phyloP scores from a whole-genome alignment of 1,140 invertebrate species.

The Pseudomyrmex dendroicus region DNA sequence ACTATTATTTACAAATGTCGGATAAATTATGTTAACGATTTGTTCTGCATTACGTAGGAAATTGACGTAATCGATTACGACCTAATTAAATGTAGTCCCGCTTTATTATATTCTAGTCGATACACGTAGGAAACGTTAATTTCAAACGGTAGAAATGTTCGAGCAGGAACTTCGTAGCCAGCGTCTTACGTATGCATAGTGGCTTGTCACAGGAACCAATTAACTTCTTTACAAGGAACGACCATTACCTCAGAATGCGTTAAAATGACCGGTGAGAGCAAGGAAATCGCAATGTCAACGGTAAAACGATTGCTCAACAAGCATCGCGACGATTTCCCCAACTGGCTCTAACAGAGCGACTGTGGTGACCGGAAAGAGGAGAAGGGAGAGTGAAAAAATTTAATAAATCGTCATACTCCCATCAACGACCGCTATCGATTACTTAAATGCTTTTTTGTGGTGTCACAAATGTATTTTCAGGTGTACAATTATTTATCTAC shows the following conservation, averaged over 20 bases:
- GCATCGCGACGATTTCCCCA: conserved; percentile 40
- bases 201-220: conserved; percentile 74
- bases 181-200: conserved; percentile 54
- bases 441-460: not conserved
- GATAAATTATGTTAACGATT: conserved; percentile 13
- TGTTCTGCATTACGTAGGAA: conserved; percentile 22
- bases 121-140: conserved; percentile 21
- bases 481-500: conserved; percentile 42
- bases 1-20: too few relatives aligned
- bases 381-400: not conserved
- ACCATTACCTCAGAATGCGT: conserved; percentile 73
- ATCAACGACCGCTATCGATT: not conserved
- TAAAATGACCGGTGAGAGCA: conserved; percentile 63
- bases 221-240: conserved; percentile 78
- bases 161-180: conserved; percentile 36
- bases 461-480: conserved; percentile 37
- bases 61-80: conserved; percentile 44
- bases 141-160: conserved; percentile 54
- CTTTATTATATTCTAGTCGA: conserved; percentile 28
- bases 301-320: conserved; percentile 47
- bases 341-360: not conserved
- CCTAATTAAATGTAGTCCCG: conserved; percentile 31
- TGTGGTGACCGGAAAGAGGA: conserved; percentile 17
- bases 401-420: conserved; percentile 37
- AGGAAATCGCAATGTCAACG: conserved; percentile 66